Base-by-base conservation (phyloP, 2,888 invertebrate species). In the Drosophila imparisetae region DNA sequence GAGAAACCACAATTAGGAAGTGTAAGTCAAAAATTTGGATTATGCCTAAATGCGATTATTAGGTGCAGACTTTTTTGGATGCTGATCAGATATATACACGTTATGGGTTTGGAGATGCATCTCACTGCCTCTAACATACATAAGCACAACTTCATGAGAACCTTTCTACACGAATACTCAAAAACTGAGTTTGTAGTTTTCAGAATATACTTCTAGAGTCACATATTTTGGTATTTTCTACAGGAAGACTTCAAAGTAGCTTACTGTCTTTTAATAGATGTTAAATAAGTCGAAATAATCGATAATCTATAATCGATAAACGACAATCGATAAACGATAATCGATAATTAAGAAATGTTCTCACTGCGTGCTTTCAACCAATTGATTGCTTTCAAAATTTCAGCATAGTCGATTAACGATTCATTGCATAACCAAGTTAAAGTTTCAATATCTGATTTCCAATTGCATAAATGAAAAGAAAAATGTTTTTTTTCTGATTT, bases 141-240 rank as follows among this genome's bases (percentile, higher is more conserved):
- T n/a, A 1, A 10, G 1, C 4, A n/a, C 0, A 40, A n/a, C 10
- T n/a, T 40, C n/a, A n/a, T 0, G 10, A 40, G n/a, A 40, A n/a
- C 10, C n/a, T 40, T 4, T 4, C 40, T 10, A n/a, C 2, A n/a
- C n/a, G 40, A 40, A 10, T 10, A 40, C n/a, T 10, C 4, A 1
- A 10, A n/a, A 38, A 4, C n/a, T 4, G n/a, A 40, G 4, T 4
- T 8, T 38, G 4, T 8, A 38, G 3, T 38, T 38, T 38, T 49
- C 2, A 18, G 6, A 18, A 49, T 18, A 18, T 10, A 18, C 2
- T 27, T 29, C 2, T 10, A 5, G 5, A 18, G 5, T 29, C 49
- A 13, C 4, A 29, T 27, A 29, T 49, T 18, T 18, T 29, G 5
- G 2, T 10, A 49, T 29, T 27, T 15, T 4, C 1, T 8, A 5